Evolutionary conservation across 2,113 vertebrate genomes (phyloP), one percentile per base, ranked within the genome.

Genomic region (Oxygymnocypris stewartii): DNA sequence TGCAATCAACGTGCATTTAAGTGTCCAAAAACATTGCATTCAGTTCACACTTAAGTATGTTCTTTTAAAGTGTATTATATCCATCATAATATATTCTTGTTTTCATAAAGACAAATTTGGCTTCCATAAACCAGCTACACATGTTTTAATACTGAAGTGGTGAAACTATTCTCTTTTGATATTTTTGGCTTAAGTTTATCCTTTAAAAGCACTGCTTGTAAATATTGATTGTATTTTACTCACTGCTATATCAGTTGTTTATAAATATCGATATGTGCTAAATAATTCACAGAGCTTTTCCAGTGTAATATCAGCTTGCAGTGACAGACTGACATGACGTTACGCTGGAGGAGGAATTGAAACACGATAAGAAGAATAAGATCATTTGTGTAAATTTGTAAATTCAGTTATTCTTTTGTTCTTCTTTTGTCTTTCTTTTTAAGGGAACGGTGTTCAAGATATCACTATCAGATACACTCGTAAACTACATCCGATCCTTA

Each of bases 201-300:
- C 20, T 13, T 44, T 5, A 74, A 74, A 44, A 74, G 40, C 11
- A 13, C 23, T n/a, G 71, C 40, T 40, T 44, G 63, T 25, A 67
- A 67, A n/a, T 74, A 42, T 74, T 4, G 40, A 74, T 74, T 74
- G n/a, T 74, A 74, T 74, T 74, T 74, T 12, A 74, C 71, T 74
- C 71, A 3, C 71, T 0, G 1, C 71, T 44, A 23, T 44, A 44
- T 67, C 20, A 74, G 20, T 44, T n/a, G 40, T 74, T 74, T 44
- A 74, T 25, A 47, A 47, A 75, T 13, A 75, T 76, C 73, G 25
- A 76, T 49, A 49, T 49, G n/a, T 28, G 73, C 42, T 76, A 47
- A 76, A 76, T 76, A 76, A 76, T 76, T 76, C 23, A 76, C 23
- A 25, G 37, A n/a, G n/a, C 73, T 25, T 47, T 42, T 76, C 25